Percentiles rank a stretch among this genome's conserved stretches.
Conservation (phyloP, 1,140 invertebrate species). For the Melitaea cinxia region DNA sequence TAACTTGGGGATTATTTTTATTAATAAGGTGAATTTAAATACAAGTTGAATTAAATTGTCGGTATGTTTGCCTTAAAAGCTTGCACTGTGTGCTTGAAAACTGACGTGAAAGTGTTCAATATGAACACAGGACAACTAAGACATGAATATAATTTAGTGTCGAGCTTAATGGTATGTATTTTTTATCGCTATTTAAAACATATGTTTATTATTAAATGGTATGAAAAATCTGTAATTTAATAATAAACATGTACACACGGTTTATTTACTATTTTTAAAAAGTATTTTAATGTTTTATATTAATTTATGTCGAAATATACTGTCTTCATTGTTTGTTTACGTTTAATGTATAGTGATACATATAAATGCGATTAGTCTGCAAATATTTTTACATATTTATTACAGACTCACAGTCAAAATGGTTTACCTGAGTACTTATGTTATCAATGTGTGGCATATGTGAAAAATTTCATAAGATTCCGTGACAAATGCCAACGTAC, state of each 20-base stretch:
- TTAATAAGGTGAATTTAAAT: not conserved
- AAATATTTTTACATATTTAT: not conserved
- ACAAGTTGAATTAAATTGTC: not conserved
- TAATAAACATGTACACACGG: too few species aligned
- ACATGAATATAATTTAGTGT: constrained; percentile 57
- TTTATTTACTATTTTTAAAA: too few species aligned
- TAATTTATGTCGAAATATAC: too few species aligned
- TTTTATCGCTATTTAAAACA: constrained; percentile 14
- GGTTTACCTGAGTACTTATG: constrained; percentile 65
- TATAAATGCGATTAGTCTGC: not conserved
- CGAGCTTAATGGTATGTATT: constrained; percentile 61
- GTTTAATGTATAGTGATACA: too few species aligned
- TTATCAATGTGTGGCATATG: constrained; percentile 52
- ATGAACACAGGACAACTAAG: constrained; percentile 54
- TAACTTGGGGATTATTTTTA: not conserved
- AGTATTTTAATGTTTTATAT: too few species aligned
- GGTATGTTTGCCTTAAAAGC: constrained; percentile 63
- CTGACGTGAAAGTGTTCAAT: constrained; percentile 54
- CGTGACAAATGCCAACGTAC: constrained; percentile 66
- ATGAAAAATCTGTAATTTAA: too few species aligned
- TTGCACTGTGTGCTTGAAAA: constrained; percentile 65
- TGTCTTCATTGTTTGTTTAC: too few species aligned
- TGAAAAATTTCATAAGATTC: constrained; percentile 59
- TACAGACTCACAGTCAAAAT: constrained; percentile 49
- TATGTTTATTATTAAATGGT: not conserved